These are phyloP conservation scores for Drosophila pseudotalamancana DNA, from an alignment of 2,888 invertebrate genomes.

Conservation along the genomic window DNA sequence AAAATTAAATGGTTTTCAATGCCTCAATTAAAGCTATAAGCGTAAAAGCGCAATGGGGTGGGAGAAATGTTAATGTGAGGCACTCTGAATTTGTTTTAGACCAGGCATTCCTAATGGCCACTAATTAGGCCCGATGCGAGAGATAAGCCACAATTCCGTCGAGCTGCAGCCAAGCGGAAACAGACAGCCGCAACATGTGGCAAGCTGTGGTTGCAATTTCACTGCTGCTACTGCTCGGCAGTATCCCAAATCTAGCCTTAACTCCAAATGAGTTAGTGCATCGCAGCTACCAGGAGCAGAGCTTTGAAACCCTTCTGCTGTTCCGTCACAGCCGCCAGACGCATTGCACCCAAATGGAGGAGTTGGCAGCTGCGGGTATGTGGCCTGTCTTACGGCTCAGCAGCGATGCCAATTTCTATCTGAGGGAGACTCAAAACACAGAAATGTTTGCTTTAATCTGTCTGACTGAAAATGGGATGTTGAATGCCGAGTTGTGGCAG, in stretches of 20 bases:
- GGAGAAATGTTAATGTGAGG: constrained; percentile 1
- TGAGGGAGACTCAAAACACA: constrained; percentile 32
- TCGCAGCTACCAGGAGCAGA: constrained; percentile 30
- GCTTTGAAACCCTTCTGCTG: constrained; percentile 34
- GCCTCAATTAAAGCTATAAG: constrained; percentile 8
- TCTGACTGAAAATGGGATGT: constrained; percentile 1
- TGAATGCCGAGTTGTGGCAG: constrained; percentile 48
- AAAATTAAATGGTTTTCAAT: constrained; percentile 9
- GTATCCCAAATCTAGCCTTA: background rate
- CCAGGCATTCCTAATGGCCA: constrained; percentile 8
- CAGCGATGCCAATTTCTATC: constrained; percentile 21
- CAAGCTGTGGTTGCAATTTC: constrained; percentile 17
- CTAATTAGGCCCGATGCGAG: constrained; percentile 28
- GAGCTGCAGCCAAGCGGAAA: background rate
- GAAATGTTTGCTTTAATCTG: constrained; percentile 57
- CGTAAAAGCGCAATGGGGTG: background rate
- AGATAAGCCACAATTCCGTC: constrained; percentile 6
- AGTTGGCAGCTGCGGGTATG: constrained; percentile 2
- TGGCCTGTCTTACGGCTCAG: constrained; percentile 39
- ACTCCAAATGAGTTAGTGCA: constrained; percentile 20
- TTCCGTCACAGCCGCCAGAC: constrained; percentile 37
- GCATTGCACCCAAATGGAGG: constrained; percentile 21
- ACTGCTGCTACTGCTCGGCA: constrained; percentile 12
- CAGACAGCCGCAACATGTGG: constrained; percentile 36
- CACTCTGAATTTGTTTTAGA: constrained; percentile 1